Base-by-base conservation (phyloP, 2,888 invertebrate species). In the Hyalella azteca region DNA sequence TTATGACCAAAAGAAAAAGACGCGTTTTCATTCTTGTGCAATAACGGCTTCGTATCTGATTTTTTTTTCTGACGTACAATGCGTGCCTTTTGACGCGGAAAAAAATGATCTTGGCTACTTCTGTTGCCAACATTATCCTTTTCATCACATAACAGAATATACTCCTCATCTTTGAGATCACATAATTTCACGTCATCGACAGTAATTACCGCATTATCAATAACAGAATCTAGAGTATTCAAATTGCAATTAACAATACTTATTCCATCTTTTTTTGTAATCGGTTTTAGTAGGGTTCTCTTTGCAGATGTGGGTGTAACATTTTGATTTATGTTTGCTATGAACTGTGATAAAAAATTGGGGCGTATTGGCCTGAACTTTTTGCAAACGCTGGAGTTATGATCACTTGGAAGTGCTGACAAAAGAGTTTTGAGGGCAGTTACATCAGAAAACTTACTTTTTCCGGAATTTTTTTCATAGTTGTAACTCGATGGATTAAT, bases 141-240 rank as follows among this genome's bases (percentile, higher is more conserved):
- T 3, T 0, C 29, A 73, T 73, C 9, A 75, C 19, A 3, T 3
- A 48, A 2, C 13, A 32, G 36, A 39, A 40, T 5, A 13, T 40
- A 22, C 4, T 29, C 19, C 1, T 11, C 22, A 39, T 22, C 45
- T n/a, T 19, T 5, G 15, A 39, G 2, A 45, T 75, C 75, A n/a
- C 32, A 40, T 45, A n/a, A n/a, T 26, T 75, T 45, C 5, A 45
- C 29, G 26, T 48, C 45, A 75, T 75, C 75, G 45, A 48, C 40
- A n/a, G 75, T 48, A 45, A 75, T 75, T 13, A 75, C 75, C 29
- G 45, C 75, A 45, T 75, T 75, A 5, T 75, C 75, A 22, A 41
- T 75, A n/a, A 36, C 26, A n/a, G 75, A 75, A 45, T 75, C 75
- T 13, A 75, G 29, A 15, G 75, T 39, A 39, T 75, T 32, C 15